Evolutionary conservation across 2,797 vertebrate genomes (phyloP).

Genomic region (Brotogeris chrysoptera): DNA sequence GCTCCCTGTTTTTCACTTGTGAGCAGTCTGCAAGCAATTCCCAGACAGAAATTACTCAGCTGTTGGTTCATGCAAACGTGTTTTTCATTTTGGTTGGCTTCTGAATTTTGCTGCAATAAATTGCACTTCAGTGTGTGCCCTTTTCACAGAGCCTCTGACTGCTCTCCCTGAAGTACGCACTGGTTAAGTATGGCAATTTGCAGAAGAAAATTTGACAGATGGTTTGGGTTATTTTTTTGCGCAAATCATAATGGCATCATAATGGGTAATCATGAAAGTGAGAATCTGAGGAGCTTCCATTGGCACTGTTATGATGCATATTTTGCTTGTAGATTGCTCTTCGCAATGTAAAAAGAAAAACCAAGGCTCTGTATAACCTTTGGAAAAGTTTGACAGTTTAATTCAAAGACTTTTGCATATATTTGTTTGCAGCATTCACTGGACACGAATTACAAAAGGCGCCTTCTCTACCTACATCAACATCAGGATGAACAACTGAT

Average conservation of each 20-base stretch:
- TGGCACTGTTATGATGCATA: neutral
- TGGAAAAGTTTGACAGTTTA: neutral
- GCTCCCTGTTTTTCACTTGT: neutral
- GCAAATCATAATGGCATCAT: neutral
- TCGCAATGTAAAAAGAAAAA: neutral
- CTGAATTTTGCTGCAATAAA: neutral
- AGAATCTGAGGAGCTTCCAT: neutral
- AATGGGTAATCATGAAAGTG: neutral
- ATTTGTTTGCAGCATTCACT: neutral
- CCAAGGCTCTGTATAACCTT: neutral
- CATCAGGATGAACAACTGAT: neutral
- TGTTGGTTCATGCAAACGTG: rapidly evolving
- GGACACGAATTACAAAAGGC: neutral
- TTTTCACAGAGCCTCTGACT: neutral
- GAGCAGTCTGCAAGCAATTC: neutral
- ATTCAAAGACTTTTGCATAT: neutral
- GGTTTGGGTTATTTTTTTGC: neutral
- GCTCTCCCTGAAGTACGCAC: neutral
- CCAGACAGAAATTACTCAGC: neutral
- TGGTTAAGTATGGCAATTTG: neutral
- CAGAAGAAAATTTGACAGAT: neutral
- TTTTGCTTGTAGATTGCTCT: neutral
- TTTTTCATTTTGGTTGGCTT: neutral
- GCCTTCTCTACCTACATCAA: neutral
- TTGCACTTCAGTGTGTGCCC: rapidly evolving